Conservation (phyloP, 2,113 vertebrate genomes). For the Notechis scutatus region DNA sequence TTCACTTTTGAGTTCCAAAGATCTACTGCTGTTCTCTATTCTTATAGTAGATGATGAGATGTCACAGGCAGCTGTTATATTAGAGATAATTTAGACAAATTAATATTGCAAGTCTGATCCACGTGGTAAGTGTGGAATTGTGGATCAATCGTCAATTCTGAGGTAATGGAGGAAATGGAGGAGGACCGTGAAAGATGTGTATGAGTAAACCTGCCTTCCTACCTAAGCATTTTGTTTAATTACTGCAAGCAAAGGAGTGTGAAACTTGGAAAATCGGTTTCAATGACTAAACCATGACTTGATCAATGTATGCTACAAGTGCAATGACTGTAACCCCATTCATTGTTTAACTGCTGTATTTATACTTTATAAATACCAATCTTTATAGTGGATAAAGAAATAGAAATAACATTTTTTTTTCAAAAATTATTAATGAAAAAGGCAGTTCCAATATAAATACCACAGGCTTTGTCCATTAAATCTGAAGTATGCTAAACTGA, state of each 20-base stretch:
- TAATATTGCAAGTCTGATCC: background rate
- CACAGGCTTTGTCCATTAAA: background rate
- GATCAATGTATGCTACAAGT: background rate
- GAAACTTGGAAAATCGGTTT: background rate
- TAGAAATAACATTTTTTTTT: background rate
- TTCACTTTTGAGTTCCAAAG: background rate
- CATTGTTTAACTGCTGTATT: background rate
- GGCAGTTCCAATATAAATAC: background rate
- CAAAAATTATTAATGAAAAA: background rate
- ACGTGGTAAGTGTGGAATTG: background rate
- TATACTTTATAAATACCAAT: background rate
- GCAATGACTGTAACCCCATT: background rate
- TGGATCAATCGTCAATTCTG: background rate
- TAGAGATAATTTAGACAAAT: background rate
- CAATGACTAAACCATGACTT: background rate
- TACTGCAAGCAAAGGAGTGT: background rate
- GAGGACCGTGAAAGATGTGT: background rate
- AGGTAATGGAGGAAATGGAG: background rate
- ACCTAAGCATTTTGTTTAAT: background rate
- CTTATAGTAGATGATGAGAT: background rate
- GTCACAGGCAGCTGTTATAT: background rate
- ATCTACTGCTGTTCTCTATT: background rate
- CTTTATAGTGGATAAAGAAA: background rate
- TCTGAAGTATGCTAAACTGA: background rate
- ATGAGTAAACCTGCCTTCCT: background rate